phyloP scores from a whole-genome alignment of 2,888 invertebrate species.

The Crocallis elinguaria region DNA sequence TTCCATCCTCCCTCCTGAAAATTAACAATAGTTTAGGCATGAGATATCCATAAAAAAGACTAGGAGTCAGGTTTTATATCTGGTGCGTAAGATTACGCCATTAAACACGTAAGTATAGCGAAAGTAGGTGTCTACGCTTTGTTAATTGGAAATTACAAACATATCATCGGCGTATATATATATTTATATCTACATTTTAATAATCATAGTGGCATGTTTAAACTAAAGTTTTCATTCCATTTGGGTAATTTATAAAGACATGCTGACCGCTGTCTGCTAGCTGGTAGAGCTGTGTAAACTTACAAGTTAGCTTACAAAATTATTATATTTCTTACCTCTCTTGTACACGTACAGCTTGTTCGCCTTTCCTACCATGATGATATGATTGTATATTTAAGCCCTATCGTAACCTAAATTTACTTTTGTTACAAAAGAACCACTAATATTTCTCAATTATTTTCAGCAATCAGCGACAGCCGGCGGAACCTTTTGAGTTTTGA shows the following conservation, averaged over 20 bases:
- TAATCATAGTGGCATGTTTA: no score
- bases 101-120: no score
- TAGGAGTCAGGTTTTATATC: no score
- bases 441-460: neutral
- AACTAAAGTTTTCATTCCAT: no score
- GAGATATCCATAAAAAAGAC: neutral
- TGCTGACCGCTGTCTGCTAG: neutral
- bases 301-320: no score
- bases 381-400: neutral
- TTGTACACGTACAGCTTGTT: slow-evolving; percentile 75
- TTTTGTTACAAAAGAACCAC: neutral
- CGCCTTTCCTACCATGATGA: slow-evolving; percentile 66
- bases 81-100: neutral
- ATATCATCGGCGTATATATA: no score
- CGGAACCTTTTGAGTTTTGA: no score
- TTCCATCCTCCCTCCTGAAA: slow-evolving; percentile 93
- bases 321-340: slow-evolving; percentile 67
- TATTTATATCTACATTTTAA: no score
- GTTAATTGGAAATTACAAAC: no score
- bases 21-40: neutral
- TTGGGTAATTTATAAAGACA: neutral
- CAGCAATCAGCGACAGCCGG: no score
- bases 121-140: no score
- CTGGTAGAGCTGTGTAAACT: neutral
- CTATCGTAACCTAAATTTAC: neutral